Evolutionary conservation across 1,140 invertebrate species (phyloP).

Genomic region (Drosophila kurseongensis): DNA sequence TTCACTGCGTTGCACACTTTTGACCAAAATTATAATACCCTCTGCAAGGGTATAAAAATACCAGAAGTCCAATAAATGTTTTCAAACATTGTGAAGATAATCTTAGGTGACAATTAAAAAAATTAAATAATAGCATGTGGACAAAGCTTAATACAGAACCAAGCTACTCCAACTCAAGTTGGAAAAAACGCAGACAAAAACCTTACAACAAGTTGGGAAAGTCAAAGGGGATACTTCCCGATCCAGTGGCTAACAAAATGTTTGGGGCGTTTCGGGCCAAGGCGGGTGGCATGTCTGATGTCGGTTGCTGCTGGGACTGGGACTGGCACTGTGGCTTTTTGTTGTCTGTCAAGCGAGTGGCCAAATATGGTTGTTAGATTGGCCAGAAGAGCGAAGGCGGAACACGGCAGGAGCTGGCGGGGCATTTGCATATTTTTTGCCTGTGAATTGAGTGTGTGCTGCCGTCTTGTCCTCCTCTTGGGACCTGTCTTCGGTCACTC

Average conservation of each 20-base stretch:
- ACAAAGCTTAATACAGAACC: background rate
- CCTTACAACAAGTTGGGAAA: conserved; percentile 49
- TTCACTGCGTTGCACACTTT: no score
- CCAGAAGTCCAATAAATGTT: no score
- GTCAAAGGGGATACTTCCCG: conserved; percentile 51
- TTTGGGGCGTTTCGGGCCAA: conserved; percentile 41
- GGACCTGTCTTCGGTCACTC: conserved; percentile 73
- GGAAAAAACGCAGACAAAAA: conserved; percentile 18
- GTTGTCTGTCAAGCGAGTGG: conserved; percentile 80
- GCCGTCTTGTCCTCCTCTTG: conserved; percentile 59
- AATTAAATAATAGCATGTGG: no score
- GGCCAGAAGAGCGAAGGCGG: conserved; percentile 46
- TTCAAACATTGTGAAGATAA: no score
- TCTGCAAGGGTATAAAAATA: no score
- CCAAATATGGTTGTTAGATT: conserved; percentile 82
- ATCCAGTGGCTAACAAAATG: conserved; percentile 52
- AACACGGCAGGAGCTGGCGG: conserved; percentile 30
- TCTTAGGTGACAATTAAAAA: no score
- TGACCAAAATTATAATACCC: no score
- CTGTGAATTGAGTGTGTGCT: conserved; percentile 12
- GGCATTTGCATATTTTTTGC: conserved; percentile 75
- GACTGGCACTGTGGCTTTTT: conserved; percentile 51
- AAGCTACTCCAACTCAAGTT: background rate
- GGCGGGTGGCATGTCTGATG: conserved; percentile 36
- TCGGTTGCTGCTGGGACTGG: conserved; percentile 10